Evolutionary conservation across 92 coral and sea anemone species (phyloP).

Genomic region (Desmophyllum pertusum): DNA sequence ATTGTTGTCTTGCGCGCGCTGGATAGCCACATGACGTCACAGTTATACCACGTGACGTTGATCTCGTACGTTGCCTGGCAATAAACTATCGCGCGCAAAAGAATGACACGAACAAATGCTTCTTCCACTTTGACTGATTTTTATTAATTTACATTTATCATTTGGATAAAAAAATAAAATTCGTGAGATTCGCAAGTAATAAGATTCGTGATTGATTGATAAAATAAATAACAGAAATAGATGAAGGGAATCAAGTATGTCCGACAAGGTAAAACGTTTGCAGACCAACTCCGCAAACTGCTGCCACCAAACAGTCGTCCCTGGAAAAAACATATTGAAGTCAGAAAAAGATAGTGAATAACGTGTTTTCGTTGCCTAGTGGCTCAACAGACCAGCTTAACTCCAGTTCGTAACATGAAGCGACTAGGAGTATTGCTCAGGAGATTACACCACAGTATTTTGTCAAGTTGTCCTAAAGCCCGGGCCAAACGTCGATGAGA

Average conservation of each 20-base stretch:
- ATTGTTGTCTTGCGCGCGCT: too few species aligned
- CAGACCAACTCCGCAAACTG: conserved; percentile 83
- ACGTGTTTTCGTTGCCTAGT: too few species aligned
- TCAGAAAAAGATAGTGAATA: neutral
- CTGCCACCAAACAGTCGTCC: conserved; percentile 37
- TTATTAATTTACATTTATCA: neutral
- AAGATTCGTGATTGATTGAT: too few species aligned
- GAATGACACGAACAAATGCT: neutral
- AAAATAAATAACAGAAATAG: neutral
- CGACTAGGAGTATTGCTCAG: too few species aligned
- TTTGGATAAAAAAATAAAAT: neutral
- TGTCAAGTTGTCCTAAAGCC: too few species aligned
- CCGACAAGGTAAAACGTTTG: conserved; percentile 58
- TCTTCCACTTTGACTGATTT: neutral
- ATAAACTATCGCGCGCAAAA: neutral
- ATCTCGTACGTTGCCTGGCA: neutral
- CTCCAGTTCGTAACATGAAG: too few species aligned
- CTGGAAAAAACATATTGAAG: conserved; percentile 23
- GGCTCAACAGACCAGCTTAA: too few species aligned
- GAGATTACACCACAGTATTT: too few species aligned
- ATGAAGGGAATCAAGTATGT: neutral
- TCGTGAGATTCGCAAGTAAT: too few species aligned
- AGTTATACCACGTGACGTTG: neutral
- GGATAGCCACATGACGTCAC: neutral
- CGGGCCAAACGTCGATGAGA: too few species aligned